Percentiles rank a stretch among this genome's conserved stretches.
phyloP scores from a whole-genome alignment of 2,113 vertebrate genomes.

The Diphyllodes magnificus region DNA sequence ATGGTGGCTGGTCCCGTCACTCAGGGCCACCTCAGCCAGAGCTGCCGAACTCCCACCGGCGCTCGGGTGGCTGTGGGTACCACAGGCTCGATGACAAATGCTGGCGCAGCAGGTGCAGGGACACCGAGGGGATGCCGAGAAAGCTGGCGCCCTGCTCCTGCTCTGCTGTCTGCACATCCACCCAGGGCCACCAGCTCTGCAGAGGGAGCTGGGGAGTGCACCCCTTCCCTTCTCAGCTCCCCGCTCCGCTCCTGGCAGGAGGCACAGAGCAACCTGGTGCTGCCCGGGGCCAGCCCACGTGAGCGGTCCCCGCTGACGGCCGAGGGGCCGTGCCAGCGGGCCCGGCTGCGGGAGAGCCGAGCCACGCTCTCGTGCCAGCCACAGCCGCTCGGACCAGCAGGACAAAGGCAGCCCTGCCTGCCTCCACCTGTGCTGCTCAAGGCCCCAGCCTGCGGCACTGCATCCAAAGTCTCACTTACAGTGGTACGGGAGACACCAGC shows the following conservation, averaged over 20 bases:
- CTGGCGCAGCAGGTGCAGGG: background rate
- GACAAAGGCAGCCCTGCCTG: background rate
- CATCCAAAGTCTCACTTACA: fast-evolving
- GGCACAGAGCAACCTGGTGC: background rate
- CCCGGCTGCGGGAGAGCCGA: background rate
- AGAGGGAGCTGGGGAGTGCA: fast-evolving
- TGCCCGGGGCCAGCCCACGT: background rate
- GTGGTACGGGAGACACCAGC: background rate
- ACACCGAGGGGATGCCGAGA: background rate
- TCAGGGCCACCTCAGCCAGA: background rate
- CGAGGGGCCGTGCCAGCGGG: background rate
- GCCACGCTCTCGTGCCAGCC: background rate
- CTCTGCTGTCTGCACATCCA: background rate
- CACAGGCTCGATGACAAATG: fast-evolving
- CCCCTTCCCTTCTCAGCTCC: background rate
- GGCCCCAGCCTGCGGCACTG: background rate
- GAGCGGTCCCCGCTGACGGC: background rate
- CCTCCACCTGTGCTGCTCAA: background rate
- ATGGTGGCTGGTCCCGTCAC: fast-evolving
- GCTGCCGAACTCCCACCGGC: background rate
- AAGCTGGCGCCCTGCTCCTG: background rate
- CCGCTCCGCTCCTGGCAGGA: background rate
- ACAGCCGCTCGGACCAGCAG: background rate
- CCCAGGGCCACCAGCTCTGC: background rate
- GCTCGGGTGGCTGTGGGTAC: background rate